Conservation (phyloP, 1,140 invertebrate genomes). For the Hycleus cichorii region DNA sequence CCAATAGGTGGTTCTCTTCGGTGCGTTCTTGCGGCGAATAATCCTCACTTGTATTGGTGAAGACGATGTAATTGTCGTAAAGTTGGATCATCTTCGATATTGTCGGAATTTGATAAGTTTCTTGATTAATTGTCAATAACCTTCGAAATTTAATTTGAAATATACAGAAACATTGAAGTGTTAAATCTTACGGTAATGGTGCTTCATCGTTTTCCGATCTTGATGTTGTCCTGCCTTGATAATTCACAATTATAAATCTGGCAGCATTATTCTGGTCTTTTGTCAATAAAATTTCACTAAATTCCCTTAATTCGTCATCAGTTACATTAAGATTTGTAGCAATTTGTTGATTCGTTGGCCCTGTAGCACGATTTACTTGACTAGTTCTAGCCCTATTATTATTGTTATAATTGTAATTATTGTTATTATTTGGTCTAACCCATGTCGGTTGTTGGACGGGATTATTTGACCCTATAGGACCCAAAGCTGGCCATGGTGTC, state of each 20-base stretch:
- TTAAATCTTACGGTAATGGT: conserved; percentile 56
- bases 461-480: neutral
- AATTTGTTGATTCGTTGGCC: neutral
- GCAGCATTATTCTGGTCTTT: conserved; percentile 66
- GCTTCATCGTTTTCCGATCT: conserved; percentile 61
- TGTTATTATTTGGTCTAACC: conserved; percentile 11
- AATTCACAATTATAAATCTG: conserved; percentile 57
- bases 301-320: conserved; percentile 55
- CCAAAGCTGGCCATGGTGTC: conserved; percentile 25
- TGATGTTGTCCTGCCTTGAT: conserved; percentile 63
- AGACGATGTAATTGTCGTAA: conserved; percentile 70
- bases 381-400: neutral
- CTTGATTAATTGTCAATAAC: conserved; percentile 51
- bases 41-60: conserved; percentile 66
- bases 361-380: neutral
- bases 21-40: conserved; percentile 64
- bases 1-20: conserved; percentile 70
- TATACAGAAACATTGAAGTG: conserved; percentile 6
- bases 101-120: conserved; percentile 55
- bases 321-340: conserved; percentile 1
- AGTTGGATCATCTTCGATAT: conserved; percentile 58
- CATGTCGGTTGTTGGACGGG: conserved; percentile 4
- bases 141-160: conserved; percentile 40
- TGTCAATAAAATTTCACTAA: conserved; percentile 63
- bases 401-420: neutral